Percentiles rank a stretch among this genome's conserved stretches.
phyloP scores from a whole-genome alignment of 1,140 invertebrate species.

The Magallana gigas region DNA sequence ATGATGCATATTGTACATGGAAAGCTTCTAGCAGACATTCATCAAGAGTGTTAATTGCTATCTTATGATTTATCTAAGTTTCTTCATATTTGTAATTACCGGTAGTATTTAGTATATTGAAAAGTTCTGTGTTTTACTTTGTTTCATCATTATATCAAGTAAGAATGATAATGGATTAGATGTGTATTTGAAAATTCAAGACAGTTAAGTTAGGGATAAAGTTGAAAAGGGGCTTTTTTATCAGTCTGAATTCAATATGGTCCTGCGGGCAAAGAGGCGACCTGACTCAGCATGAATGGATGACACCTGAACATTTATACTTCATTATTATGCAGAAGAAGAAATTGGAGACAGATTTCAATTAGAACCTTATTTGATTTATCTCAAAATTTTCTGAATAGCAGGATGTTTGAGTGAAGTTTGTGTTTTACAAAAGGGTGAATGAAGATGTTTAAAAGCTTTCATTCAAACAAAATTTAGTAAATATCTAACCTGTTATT shows the following conservation, averaged over 20 bases:
- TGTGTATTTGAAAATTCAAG: no score
- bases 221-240: no score
- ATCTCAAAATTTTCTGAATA: not conserved
- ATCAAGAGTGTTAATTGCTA: no score
- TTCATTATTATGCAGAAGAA: conserved; percentile 20
- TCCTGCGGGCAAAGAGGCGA: not conserved
- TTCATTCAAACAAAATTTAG: not conserved
- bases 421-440: conserved; percentile 11
- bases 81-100: no score
- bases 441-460: conserved; percentile 9
- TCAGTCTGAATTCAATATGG: not conserved
- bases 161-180: no score
- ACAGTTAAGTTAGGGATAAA: no score
- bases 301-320: conserved; percentile 29
- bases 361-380: conserved; percentile 33
- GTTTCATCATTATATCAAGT: no score
- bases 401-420: not conserved
- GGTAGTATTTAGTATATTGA: no score
- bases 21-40: no score
- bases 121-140: no score
- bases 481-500: not conserved
- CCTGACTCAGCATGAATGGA: not conserved
- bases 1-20: no score
- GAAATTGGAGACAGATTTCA: conserved; percentile 27
- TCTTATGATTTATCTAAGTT: no score